Evolutionary conservation across 2,113 vertebrate species (phyloP).

Genomic region (Trochalopteron elliotii): DNA sequence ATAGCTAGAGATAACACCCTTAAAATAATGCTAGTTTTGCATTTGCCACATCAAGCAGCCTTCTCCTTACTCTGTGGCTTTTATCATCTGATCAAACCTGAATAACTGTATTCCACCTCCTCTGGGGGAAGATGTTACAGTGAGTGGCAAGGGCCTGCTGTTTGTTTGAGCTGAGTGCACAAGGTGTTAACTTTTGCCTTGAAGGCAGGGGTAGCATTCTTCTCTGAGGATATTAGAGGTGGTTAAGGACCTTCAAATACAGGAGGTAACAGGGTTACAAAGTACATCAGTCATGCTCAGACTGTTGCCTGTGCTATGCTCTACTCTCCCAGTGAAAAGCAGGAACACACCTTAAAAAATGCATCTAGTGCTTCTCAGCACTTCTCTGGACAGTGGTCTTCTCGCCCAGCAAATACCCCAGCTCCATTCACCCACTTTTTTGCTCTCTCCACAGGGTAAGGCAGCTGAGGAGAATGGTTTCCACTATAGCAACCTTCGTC

Average conservation of each 20-base stretch:
- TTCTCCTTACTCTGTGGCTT: not conserved
- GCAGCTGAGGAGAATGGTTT: conserved; percentile 50
- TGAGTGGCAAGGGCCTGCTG: not conserved
- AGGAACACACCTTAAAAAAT: not conserved
- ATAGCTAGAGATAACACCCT: not conserved
- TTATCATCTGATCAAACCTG: not conserved
- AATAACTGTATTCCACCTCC: not conserved
- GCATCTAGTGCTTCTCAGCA: not conserved
- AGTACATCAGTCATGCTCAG: not conserved
- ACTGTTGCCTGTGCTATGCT: not conserved
- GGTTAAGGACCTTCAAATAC: not conserved
- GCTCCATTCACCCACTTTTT: not conserved
- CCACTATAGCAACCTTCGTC: conserved; percentile 42
- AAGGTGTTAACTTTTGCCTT: not conserved
- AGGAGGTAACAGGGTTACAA: not conserved
- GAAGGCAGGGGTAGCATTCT: not conserved
- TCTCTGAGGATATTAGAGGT: not conserved
- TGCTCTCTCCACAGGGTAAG: conserved; percentile 42
- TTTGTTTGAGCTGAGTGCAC: not conserved
- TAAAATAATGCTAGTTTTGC: not conserved
- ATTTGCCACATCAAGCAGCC: not conserved
- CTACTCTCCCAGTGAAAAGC: not conserved
- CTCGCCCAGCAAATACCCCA: not conserved
- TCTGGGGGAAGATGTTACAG: not conserved
- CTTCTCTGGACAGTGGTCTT: not conserved